These are phyloP conservation scores for Stomatorhinus walkeri DNA, from an alignment of 2,797 vertebrate species.

Conservation along the genomic window DNA sequence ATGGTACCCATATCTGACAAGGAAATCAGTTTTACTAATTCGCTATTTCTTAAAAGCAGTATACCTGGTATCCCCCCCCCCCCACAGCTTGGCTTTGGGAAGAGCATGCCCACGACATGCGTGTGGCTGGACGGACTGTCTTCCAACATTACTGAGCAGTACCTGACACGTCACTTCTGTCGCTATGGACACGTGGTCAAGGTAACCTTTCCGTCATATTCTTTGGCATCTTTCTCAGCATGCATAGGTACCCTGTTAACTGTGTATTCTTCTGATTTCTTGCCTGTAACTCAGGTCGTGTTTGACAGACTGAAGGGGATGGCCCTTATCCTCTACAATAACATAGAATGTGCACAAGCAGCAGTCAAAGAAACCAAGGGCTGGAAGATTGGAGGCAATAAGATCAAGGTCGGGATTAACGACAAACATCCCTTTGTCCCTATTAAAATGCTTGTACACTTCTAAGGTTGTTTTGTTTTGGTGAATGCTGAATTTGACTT, in stretches of 20 bases:
- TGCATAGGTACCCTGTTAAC: background rate
- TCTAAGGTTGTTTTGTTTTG: background rate
- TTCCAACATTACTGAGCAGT: slow-evolving; percentile 91
- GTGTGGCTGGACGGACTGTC: slow-evolving; percentile 96
- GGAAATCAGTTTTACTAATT: background rate
- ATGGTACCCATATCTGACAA: background rate
- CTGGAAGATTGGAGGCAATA: slow-evolving; percentile 97
- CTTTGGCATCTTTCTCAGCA: slow-evolving; percentile 1
- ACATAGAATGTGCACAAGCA: slow-evolving; percentile 96
- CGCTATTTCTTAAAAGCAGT: background rate
- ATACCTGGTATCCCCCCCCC: background rate
- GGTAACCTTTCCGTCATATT: slow-evolving; percentile 53
- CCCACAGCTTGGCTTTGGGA: slow-evolving; percentile 93
- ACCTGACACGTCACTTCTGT: slow-evolving; percentile 94
- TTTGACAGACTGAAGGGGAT: slow-evolving; percentile 97
- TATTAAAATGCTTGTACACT: background rate
- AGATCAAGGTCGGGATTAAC: slow-evolving; percentile 80
- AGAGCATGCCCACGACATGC: slow-evolving; percentile 98
- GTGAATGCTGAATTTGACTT: background rate
- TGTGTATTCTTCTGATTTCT: background rate
- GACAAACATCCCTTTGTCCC: background rate
- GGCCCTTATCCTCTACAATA: slow-evolving; percentile 96
- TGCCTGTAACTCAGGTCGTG: slow-evolving; percentile 68
- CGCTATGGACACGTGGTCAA: slow-evolving; percentile 94
- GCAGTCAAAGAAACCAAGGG: slow-evolving; percentile 99